Evolutionary conservation across 2,888 invertebrate genomes (phyloP), one percentile per base, ranked within the genome.

Genomic region (Volucella zonaria): DNA sequence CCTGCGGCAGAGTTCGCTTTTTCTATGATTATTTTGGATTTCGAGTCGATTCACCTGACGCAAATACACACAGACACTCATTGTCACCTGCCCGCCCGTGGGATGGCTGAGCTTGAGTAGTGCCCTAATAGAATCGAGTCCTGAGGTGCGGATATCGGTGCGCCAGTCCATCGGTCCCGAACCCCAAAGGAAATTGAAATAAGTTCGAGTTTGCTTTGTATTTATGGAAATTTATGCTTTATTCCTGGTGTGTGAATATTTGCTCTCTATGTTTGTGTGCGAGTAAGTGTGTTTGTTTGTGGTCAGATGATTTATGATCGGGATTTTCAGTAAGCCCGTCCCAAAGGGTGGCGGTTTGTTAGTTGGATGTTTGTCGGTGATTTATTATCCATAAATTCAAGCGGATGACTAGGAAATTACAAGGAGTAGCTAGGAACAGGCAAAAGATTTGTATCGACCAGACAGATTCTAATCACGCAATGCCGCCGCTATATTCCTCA

Each of bases 181-280:
- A 40, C 49, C 76, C 82, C 66, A 66, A 67, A 67, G 83, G 83
- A 83, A 83, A 83, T 83, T 79, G 83, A 83, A 83, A 83, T 83
- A 83, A 83, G 79, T 83, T 83, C 83, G 76, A 80, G 83, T 83
- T 83, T 83, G 83, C 80, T 79, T 80, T 83, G 80, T 76, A 75
- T 83, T 83, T 83, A 83, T 83, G 83, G 75, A 83, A 80, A 83
- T 83, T 79, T 83, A 83, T 83, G 83, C 61, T 80, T 83, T 83
- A 80, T 83, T 83, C 80, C 75, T 51, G 51, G 14, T n/a, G 18
- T 47, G 38, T 80, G n/a, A 31, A 31, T 31, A 31, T 31, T 31
- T 31, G 31, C 31, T 31, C 6, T 31, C 6, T 0, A 2, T 40
- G 54, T 47, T 14, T 43, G 12, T 42, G 49, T 62, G 43, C 70